Conservation (phyloP, 2,797 vertebrate genomes). For the Rhodeus uyekii region DNA sequence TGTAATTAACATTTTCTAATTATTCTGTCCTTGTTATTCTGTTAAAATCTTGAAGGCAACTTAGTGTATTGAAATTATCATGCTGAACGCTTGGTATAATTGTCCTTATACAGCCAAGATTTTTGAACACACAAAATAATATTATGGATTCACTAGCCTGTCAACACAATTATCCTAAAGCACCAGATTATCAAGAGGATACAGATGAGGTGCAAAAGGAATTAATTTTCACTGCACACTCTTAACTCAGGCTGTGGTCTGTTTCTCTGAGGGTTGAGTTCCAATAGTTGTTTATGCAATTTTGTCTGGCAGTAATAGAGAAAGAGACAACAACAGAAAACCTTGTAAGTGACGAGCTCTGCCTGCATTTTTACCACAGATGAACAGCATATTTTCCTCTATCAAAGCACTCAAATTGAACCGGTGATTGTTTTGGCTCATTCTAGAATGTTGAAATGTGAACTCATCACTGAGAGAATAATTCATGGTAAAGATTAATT, state of each 20-base stretch:
- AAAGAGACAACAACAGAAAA: not conserved
- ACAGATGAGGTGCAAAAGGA: not conserved
- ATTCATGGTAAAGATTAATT: not conserved
- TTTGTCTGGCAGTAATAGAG: not conserved
- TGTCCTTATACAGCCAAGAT: not conserved
- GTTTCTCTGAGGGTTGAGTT: not conserved
- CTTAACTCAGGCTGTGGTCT: not conserved
- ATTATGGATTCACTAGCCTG: not conserved
- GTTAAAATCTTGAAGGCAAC: not conserved
- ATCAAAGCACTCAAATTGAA: not conserved
- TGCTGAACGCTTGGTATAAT: not conserved
- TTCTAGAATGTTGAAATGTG: not conserved
- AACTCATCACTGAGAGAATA: conserved; percentile 3
- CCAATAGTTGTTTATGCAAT: not conserved
- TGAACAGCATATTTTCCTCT: not conserved
- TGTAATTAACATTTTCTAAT: conserved; percentile 22
- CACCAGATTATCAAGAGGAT: not conserved
- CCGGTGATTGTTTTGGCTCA: not conserved
- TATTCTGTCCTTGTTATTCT: not conserved
- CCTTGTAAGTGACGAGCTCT: not conserved
- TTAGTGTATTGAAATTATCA: not conserved
- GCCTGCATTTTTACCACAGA: not conserved
- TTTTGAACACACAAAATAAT: not conserved
- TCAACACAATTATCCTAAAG: not conserved
- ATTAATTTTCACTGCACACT: not conserved